Evolutionary conservation across 2,888 invertebrate genomes (phyloP).

Genomic region (Hemicrepidius hirtus): DNA sequence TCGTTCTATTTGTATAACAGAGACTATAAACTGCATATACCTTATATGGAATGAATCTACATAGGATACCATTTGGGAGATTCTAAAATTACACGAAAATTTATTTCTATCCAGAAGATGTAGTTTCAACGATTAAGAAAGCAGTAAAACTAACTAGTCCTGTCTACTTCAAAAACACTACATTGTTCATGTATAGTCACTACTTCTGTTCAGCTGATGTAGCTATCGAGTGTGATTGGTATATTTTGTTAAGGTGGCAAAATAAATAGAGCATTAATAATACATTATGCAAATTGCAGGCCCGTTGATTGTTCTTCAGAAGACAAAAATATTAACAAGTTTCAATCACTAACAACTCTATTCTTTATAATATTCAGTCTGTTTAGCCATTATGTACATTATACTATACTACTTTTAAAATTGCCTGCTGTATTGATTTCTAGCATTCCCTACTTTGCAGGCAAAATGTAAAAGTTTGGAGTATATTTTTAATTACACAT

Average conservation of each 20-base stretch:
- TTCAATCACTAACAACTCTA: slow-evolving; percentile 46
- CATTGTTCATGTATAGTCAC: too few species aligned
- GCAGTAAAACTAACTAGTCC: too few species aligned
- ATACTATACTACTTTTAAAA: slow-evolving; percentile 42
- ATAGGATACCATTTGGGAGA: not conserved
- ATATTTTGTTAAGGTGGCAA: not conserved
- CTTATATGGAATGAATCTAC: too few species aligned
- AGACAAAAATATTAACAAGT: slow-evolving; percentile 34
- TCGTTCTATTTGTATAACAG: slow-evolving; percentile 25
- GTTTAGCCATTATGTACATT: slow-evolving; percentile 50
- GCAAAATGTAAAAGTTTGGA: slow-evolving; percentile 36
- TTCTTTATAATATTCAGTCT: slow-evolving; percentile 57
- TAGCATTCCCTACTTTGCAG: slow-evolving; percentile 28
- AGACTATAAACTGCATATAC: not conserved
- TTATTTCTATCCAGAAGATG: too few species aligned
- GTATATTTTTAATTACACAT: slow-evolving; percentile 32
- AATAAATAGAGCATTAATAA: slow-evolving; percentile 26
- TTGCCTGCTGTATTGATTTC: slow-evolving; percentile 19
- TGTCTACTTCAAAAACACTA: not conserved
- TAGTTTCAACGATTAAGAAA: too few species aligned
- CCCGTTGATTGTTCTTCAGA: slow-evolving; percentile 16
- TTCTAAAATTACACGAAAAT: not conserved
- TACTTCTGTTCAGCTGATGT: not conserved
- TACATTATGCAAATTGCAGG: slow-evolving; percentile 7
- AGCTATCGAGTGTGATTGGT: not conserved